Evolutionary conservation across 2,888 invertebrate species (phyloP), one percentile per base, ranked within the genome.

Genomic region (Harpalus rufipes): DNA sequence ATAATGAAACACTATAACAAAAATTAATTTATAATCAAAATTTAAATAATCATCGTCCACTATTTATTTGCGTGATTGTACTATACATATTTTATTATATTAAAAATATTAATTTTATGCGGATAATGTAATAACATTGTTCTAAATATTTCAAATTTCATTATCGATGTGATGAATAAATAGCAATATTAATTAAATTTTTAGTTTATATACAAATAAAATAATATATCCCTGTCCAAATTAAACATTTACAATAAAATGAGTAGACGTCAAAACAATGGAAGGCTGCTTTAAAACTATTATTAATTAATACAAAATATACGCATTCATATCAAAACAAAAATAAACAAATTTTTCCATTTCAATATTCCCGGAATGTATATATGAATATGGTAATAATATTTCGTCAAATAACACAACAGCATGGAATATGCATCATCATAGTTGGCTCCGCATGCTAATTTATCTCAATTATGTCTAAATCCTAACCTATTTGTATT

Each of bases 401-500:
- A 68, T 68, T 68, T 68, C 14, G 39, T 39, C 32, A 68, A 25
- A 25, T 7, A 63, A 63, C 39, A 68, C 68, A n/a, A n/a, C 10
- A 10, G 39, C n/a, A 7, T 12, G 32, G n/a, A 68, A 12, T 68
- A 68, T 68, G 68, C 14, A 39, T 68, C 68, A 68, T 25, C 25
- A 8, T 68, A 39, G 39, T 32, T 32, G 68, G 39, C 25, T 10
- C 12, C 3, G 68, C 68, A 39, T 68, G 32, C 32, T 68, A 68
- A 68, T 68, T 68, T 68, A 68, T 68, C 68, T 39, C 68, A 68
- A 68, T 68, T 68, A 68, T 32, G 68, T 39, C 68, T 12, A 10
- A 68, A 68, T 12, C 32, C 68, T 41, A 68, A 68, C 68, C 32
- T 68, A 68, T 68, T 39, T 39, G n/a, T 68, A 68, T 39, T 68